phyloP scores from a whole-genome alignment of 1,140 invertebrate species.

The Cydia fagiglandana region DNA sequence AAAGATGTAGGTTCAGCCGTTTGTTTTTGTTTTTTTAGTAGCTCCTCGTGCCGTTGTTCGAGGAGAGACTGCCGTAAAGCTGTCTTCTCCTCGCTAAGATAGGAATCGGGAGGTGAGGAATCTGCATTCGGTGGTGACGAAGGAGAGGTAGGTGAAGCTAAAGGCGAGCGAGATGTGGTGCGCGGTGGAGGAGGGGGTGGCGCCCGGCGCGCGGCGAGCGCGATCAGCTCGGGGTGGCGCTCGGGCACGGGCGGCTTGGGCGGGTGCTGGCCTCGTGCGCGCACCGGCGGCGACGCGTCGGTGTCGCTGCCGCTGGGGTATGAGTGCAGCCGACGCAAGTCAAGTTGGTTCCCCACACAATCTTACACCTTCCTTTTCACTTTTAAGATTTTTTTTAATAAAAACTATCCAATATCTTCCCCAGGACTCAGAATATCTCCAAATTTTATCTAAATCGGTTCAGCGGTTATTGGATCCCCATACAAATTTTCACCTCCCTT shows the following conservation, averaged over 20 bases:
- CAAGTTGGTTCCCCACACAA: too few species aligned
- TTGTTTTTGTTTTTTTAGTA: slow-evolving; percentile 91
- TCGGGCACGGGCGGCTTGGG: slow-evolving; percentile 88
- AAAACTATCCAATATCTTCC: too few species aligned
- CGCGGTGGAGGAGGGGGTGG: slow-evolving; percentile 93
- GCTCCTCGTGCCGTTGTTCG: slow-evolving; percentile 91
- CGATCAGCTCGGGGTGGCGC: slow-evolving; percentile 85
- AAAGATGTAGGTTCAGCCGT: too few species aligned
- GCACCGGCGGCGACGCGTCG: slow-evolving; percentile 84
- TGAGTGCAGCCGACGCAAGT: slow-evolving; percentile 85
- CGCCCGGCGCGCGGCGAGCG: slow-evolving; percentile 84
- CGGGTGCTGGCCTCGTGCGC: slow-evolving; percentile 75
- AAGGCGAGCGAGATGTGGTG: slow-evolving; percentile 89
- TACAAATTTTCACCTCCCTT: too few species aligned
- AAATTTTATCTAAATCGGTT: too few species aligned
- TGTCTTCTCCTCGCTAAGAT: slow-evolving; percentile 74
- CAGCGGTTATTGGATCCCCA: too few species aligned
- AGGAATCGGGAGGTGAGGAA: slow-evolving; percentile 69
- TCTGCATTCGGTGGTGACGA: slow-evolving; percentile 52
- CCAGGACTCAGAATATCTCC: too few species aligned
- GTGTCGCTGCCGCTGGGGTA: slow-evolving; percentile 88
- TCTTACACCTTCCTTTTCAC: too few species aligned
- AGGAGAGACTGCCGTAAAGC: slow-evolving; percentile 87
- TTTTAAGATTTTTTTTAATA: too few species aligned
- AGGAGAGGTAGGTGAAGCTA: slow-evolving; percentile 86